Evolutionary conservation across 2,113 vertebrate genomes (phyloP).

Genomic region (Ondatra zibethicus): DNA sequence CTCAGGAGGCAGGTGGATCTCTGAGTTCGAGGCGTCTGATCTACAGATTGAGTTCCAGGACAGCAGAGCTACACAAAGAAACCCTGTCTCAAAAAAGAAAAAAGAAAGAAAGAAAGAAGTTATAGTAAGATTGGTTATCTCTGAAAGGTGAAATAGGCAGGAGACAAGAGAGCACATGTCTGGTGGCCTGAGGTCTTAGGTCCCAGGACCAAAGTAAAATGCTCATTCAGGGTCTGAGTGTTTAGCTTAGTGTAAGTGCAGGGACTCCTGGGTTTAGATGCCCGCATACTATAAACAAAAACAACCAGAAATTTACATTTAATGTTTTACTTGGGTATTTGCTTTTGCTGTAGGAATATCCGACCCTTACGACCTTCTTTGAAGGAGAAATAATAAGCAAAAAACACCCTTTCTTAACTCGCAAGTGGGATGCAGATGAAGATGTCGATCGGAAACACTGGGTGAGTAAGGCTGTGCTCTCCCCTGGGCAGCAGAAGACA

Average conservation of each 20-base stretch:
- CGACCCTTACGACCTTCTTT: slow-evolving; percentile 98
- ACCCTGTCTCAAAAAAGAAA: background rate
- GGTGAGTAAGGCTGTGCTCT: slow-evolving; percentile 85
- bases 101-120: background rate
- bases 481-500: background rate
- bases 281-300: background rate
- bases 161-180: background rate
- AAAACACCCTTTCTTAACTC: slow-evolving; percentile 96
- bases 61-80: background rate
- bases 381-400: slow-evolving; percentile 98
- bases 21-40: too few relatives aligned
- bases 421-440: slow-evolving; percentile 99
- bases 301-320: background rate
- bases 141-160: background rate
- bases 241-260: background rate
- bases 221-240: background rate
- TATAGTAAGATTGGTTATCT: background rate
- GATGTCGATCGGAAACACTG: slow-evolving; percentile 99
- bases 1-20: background rate
- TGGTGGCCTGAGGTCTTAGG: background rate
- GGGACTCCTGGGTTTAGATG: background rate
- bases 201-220: background rate
- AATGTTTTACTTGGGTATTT: slow-evolving; percentile 56
- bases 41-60: too few relatives aligned
- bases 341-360: slow-evolving; percentile 92